Evolutionary conservation across 1,140 invertebrate species (phyloP).

Genomic region (Plodia interpunctella): DNA sequence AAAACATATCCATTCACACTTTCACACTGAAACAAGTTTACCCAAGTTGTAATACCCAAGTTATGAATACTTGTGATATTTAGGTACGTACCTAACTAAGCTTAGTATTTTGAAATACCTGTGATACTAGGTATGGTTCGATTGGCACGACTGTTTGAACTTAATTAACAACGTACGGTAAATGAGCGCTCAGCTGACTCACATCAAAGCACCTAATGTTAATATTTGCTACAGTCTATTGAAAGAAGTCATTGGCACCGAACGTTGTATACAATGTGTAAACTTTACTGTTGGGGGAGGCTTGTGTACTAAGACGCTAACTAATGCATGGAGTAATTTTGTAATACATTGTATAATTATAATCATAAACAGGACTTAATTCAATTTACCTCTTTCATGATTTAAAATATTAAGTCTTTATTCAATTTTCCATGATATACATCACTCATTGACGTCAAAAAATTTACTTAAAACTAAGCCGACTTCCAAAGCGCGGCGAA

Average conservation of each 20-base stretch:
- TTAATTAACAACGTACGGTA: constrained; percentile 66
- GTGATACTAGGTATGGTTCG: neutral
- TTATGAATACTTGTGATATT: too few relatives aligned
- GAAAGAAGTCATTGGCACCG: constrained; percentile 61
- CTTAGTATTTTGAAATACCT: neutral
- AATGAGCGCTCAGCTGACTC: constrained; percentile 42
- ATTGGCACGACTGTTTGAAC: constrained; percentile 53
- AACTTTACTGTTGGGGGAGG: neutral
- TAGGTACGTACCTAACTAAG: too few relatives aligned
- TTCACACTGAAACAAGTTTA: neutral
- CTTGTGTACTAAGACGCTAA: neutral
- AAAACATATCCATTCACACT: too few relatives aligned
- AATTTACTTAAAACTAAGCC: too few relatives aligned
- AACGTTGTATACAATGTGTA: constrained; percentile 9
- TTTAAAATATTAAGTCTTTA: too few relatives aligned
- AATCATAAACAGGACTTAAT: too few relatives aligned
- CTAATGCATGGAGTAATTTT: neutral
- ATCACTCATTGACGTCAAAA: too few relatives aligned
- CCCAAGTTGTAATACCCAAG: too few relatives aligned
- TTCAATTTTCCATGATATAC: too few relatives aligned
- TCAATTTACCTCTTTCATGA: too few relatives aligned
- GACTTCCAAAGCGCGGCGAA: too few relatives aligned
- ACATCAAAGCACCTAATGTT: constrained; percentile 59
- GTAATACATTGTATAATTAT: too few relatives aligned
- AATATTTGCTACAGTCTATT: constrained; percentile 61